These are phyloP conservation scores for Drosophila lacertosa DNA, from an alignment of 1,140 invertebrate species.

Conservation along the genomic window DNA sequence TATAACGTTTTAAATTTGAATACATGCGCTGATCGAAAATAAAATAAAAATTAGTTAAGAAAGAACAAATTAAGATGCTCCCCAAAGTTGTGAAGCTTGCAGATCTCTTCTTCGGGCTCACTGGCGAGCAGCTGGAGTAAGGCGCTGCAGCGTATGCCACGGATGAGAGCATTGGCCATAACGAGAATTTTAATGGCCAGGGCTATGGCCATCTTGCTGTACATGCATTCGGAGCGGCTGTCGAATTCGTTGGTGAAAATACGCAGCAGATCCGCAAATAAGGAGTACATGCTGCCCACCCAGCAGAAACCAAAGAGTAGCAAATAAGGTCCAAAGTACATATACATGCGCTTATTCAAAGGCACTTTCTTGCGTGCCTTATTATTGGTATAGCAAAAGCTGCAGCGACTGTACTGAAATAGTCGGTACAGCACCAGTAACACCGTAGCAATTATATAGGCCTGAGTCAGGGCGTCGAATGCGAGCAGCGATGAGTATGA, in stretches of 20 bases:
- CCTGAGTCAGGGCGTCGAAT: neutral
- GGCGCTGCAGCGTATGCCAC: neutral
- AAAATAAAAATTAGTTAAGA: neutral
- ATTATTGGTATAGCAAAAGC: neutral
- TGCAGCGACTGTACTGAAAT: slow-evolving; percentile 21
- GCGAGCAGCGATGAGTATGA: slow-evolving; percentile 5
- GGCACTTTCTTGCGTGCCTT: neutral
- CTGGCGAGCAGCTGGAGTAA: neutral
- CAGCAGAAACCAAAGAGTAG: slow-evolving; percentile 6
- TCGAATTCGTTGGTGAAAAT: neutral
- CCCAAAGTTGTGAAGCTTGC: slow-evolving; percentile 32
- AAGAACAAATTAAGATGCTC: slow-evolving; percentile 37
- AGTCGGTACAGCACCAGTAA: neutral
- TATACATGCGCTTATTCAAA: neutral
- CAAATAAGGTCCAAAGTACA: slow-evolving; percentile 23
- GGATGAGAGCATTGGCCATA: neutral
- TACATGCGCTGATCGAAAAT: neutral
- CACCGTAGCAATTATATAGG: neutral
- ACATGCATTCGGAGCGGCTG: neutral
- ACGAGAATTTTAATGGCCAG: slow-evolving; percentile 38
- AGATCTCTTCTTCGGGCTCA: neutral
- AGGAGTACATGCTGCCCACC: neutral
- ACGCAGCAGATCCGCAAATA: neutral
- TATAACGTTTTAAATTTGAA: neutral
- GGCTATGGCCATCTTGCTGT: neutral